Percentiles rank a stretch among this genome's conserved stretches.
Conservation (phyloP, 1,140 invertebrate species). For the Drosophila takahashii region DNA sequence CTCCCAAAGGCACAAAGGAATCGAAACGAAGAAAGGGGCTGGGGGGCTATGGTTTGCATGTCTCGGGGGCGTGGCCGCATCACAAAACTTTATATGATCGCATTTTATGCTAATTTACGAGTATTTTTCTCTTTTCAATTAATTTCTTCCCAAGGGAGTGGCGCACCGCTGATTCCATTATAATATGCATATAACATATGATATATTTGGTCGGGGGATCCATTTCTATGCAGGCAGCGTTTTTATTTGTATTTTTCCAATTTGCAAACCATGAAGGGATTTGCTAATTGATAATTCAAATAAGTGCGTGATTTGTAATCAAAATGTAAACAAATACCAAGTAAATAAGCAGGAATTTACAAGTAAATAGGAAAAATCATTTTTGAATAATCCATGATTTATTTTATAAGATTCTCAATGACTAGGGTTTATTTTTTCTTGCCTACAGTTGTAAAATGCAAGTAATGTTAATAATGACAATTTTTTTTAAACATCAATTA, state of each 20-base stretch:
- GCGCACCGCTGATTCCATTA: conserved; percentile 27
- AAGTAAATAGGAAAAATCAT: conserved; percentile 15
- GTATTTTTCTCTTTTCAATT: conserved; percentile 62
- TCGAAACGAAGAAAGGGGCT: not conserved
- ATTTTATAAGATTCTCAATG: not conserved
- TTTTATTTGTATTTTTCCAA: not conserved
- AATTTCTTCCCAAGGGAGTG: conserved; percentile 37
- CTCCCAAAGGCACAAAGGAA: conserved; percentile 2
- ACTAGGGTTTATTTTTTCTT: not conserved
- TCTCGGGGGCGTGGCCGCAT: conserved; percentile 15
- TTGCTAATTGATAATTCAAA: conserved; percentile 49
- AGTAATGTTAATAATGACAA: not conserved
- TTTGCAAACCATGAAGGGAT: conserved; percentile 29
- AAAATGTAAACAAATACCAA: not conserved
- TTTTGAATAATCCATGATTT: not conserved
- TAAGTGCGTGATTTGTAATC: conserved; percentile 19
- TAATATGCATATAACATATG: conserved; percentile 21
- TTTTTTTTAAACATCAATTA: not conserved
- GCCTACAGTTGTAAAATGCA: not conserved
- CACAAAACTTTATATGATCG: conserved; percentile 42
- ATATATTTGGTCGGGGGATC: conserved; percentile 9
- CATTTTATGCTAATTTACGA: conserved; percentile 74
- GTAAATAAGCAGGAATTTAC: not conserved
- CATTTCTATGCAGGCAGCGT: conserved; percentile 47
- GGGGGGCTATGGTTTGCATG: not conserved